Base-by-base conservation (phyloP, 2,113 vertebrate genomes). In the Pogonocichla stellata region DNA sequence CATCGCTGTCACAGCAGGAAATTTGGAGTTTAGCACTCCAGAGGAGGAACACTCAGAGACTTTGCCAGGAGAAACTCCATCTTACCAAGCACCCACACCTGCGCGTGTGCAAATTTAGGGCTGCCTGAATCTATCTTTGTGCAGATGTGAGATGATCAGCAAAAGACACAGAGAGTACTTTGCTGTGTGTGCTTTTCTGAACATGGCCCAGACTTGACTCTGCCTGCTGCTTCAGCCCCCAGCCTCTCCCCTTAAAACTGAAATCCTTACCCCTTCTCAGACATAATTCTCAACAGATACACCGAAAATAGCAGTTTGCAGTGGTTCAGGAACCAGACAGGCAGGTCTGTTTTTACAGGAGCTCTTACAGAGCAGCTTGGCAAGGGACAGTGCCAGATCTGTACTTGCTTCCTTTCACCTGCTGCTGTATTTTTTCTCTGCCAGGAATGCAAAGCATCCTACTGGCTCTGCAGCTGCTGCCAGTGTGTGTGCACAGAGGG, bases 371-470 rank as follows among this genome's bases (percentile, higher is more conserved):
- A 92, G 65, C 80, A 62, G 71, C 85, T 80, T 96, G 95, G 93
- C 85, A 80, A 93, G 66, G 64, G 60, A 47, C 51, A 67, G 48
- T 40, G 85, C 70, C 93, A 77, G 90, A 82, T 90, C 87, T 88
- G 74, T 73, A 70, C 92, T 86, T 92, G 92, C 85, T 94, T 97
- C 93, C 94, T 93, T 95, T 96, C 93, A 90, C 95, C 94, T 92
- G 93, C 90, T 93, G 93, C 88, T 90, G 82, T 90, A 64, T 78
- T 93, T 96, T 79, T 72, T 53, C 87, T 88, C 81, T 90, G 94
- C 93, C 93, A 96, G 90, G 78, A 97, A 94, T 58, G 80, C 78
- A 73, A 92, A 93, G 94, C 67, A 58, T 62, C 95, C 94, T 79
- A 70, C 90, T 62, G 91, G 85, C 74, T 90, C 84, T 90, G 93